Conservation (phyloP, 2,888 invertebrate genomes). For the Caenorhabditis sp. region DNA sequence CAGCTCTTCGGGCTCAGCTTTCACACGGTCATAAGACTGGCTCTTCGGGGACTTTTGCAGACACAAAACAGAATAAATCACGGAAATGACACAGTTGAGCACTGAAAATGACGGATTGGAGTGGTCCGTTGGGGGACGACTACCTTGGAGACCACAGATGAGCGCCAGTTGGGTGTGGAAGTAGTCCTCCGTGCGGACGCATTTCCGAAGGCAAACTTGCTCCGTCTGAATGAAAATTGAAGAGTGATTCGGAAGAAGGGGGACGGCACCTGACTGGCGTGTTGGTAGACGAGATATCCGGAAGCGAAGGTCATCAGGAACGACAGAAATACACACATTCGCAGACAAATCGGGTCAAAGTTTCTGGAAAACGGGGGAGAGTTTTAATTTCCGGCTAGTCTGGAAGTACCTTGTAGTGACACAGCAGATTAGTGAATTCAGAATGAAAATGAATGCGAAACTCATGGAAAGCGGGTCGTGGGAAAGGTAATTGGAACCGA, state of each 20-base stretch:
- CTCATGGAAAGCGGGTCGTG: conserved; percentile 43
- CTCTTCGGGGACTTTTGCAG: conserved; percentile 28
- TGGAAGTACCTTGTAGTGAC: conserved; percentile 28
- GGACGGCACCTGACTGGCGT: conserved; percentile 23
- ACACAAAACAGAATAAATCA: conserved; percentile 30
- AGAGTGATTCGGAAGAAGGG: not conserved
- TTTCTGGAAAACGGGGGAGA: conserved; percentile 17
- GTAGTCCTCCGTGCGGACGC: conserved; percentile 44
- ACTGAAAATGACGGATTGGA: conserved; percentile 28
- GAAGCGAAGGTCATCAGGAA: conserved; percentile 28
- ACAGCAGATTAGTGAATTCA: conserved; percentile 34
- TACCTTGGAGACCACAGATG: conserved; percentile 38
- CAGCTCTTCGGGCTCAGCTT: conserved; percentile 31
- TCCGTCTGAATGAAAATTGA: conserved; percentile 16
- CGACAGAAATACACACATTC: conserved; percentile 30
- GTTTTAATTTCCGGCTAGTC: no score
- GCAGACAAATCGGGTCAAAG: conserved; percentile 35
- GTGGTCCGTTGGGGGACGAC: not conserved
- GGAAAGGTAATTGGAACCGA: conserved; percentile 40
- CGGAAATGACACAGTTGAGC: conserved; percentile 34
- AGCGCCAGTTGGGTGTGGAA: conserved; percentile 41
- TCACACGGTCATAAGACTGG: conserved; percentile 29
- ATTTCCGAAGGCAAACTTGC: conserved; percentile 44
- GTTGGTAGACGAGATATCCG: conserved; percentile 40
- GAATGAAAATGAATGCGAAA: conserved; percentile 33